Evolutionary conservation across 2,113 vertebrate species (phyloP), one percentile per base, ranked within the genome.

Genomic region (Podilymbus podiceps): DNA sequence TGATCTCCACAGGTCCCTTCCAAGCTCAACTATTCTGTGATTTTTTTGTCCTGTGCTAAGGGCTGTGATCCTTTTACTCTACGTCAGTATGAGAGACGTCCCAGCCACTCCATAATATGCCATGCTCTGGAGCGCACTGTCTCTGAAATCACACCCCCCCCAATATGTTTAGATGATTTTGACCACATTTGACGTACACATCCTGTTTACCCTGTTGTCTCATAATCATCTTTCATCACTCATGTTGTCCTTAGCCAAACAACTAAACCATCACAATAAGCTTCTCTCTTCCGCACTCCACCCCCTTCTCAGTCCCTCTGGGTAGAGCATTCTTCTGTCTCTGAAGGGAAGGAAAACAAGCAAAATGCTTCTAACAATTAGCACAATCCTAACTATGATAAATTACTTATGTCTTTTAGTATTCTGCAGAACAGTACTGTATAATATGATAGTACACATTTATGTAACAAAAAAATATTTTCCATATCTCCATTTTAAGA

Each of bases 401-500:
- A 82, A 67, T 74, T 64, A 47, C 69, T 89, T 42, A 21, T 8
- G 15, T n/a, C 19, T 77, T 67, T 42, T 5, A 58, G 62, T 56
- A 50, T 60, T 50, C n/a, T 55, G 38, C 47, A 82, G 33, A 85
- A 49, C 21, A 60, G 28, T n/a, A 21, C 27, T 24, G 22, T 8
- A 16, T 8, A 55, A 67, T 27, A 52, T 3, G 11, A 89, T 35
- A 64, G 18, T 2, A 75, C 16, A 59, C 2, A 3, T 67, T 84
- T 31, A 38, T 49, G 33, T 24, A 86, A 56, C 0, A 0, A 81
- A 63, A 59, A 73, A 78, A 13, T 67, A 63, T 76, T 88, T 89
- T 88, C 60, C 75, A 80, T 49, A 67, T 74, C 75, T 73, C 79
- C 75, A 40, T 79, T 91, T 80, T 80, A 90, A 73, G 71, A 88